Evolutionary conservation across 2,113 vertebrate genomes (phyloP).

Genomic region (Triplophysa siluroides): DNA sequence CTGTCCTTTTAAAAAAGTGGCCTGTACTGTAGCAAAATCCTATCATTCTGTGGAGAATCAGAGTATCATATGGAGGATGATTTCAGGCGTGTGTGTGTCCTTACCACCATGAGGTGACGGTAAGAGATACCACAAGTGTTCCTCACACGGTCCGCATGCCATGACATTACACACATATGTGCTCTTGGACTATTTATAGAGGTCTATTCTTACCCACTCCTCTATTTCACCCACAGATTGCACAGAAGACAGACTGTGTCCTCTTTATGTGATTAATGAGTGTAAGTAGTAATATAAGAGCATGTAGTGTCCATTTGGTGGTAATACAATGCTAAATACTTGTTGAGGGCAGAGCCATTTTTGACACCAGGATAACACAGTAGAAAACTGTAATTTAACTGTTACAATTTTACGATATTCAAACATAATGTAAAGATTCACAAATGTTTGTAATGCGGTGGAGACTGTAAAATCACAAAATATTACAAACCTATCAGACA

Average conservation of each 20-base stretch:
- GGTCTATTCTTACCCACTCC: background rate
- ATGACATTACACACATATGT: background rate
- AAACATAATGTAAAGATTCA: too few species aligned
- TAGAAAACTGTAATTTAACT: too few species aligned
- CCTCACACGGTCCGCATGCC: background rate
- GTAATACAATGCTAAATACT: background rate
- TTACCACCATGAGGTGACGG: constrained; percentile 4
- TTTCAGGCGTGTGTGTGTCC: background rate
- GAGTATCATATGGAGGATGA: background rate
- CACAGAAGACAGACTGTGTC: background rate
- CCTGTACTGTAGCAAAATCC: background rate
- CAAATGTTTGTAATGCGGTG: too few species aligned
- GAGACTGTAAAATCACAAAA: too few species aligned
- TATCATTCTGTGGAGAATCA: background rate
- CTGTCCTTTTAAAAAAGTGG: too few species aligned
- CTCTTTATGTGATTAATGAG: background rate
- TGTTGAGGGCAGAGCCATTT: background rate
- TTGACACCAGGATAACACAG: too few species aligned
- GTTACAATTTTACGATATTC: too few species aligned
- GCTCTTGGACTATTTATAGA: constrained; percentile 12
- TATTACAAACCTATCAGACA: too few species aligned
- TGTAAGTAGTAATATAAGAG: background rate
- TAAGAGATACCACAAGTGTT: constrained; percentile 10
- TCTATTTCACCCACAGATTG: background rate
- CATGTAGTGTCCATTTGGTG: background rate